These are phyloP conservation scores for Heliopora coerulea DNA, from an alignment of 92 coral and sea anemone species.

Conservation along the genomic window DNA sequence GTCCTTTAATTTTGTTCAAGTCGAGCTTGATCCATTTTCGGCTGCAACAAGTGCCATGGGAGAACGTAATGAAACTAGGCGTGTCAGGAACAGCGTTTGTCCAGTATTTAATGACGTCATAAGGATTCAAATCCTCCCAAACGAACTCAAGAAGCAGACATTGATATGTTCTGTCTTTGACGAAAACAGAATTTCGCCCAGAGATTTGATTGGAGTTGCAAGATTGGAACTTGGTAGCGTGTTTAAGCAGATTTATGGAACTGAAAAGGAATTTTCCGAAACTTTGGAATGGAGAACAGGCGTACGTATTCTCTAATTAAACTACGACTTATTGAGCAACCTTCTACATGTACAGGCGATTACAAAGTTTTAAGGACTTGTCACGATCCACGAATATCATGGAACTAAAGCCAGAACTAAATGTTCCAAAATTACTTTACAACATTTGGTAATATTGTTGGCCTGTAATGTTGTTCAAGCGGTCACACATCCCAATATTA, in stretches of 20 bases:
- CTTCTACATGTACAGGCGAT: too few relatives aligned
- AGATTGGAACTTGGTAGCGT: slow-evolving; percentile 66
- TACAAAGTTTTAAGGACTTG: too few relatives aligned
- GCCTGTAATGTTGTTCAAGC: too few relatives aligned
- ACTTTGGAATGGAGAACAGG: slow-evolving; percentile 81
- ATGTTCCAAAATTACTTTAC: too few relatives aligned
- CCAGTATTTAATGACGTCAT: slow-evolving; percentile 79
- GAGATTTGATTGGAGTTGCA: slow-evolving; percentile 91
- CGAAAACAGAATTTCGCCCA: slow-evolving; percentile 84
- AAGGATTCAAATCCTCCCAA: slow-evolving; percentile 66
- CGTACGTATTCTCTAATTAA: slow-evolving; percentile 49
- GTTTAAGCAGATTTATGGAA: slow-evolving; percentile 59
- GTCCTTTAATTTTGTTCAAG: slow-evolving; percentile 80
- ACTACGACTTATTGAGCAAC: too few relatives aligned
- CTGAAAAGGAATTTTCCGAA: slow-evolving; percentile 61
- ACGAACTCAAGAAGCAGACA: slow-evolving; percentile 84
- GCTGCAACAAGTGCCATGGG: slow-evolving; percentile 11
- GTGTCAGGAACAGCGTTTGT: slow-evolving; percentile 69
- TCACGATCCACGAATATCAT: too few relatives aligned
- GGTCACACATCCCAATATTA: too few relatives aligned
- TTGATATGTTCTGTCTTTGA: slow-evolving; percentile 83
- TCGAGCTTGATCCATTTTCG: slow-evolving; percentile 83
- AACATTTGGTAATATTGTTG: too few relatives aligned
- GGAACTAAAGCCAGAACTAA: too few relatives aligned
- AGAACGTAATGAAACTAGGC: slow-evolving; percentile 57